Conservation (phyloP, 2,113 vertebrate genomes). For the Sebastes fasciatus region DNA sequence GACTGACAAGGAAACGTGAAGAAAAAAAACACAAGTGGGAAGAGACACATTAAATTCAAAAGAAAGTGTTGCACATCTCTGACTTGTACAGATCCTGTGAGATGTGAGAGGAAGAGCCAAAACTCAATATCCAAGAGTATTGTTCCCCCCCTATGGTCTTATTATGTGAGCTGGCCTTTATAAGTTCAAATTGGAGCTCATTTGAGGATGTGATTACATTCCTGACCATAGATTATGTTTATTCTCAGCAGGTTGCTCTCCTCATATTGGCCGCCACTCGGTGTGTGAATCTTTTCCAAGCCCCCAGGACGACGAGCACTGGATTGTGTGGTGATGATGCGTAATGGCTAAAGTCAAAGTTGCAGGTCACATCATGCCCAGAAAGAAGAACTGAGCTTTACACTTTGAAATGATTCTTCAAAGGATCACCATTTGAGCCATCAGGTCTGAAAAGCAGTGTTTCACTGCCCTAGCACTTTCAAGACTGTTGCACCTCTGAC, state of each 20-base stretch:
- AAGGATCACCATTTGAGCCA: too few relatives aligned
- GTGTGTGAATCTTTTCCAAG: background rate
- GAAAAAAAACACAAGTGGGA: background rate
- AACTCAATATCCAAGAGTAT: background rate
- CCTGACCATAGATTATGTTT: constrained; percentile 64
- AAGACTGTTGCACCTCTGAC: background rate
- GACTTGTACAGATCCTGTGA: background rate
- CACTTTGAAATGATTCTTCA: too few relatives aligned
- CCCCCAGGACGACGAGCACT: background rate
- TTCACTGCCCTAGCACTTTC: background rate
- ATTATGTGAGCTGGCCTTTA: constrained; percentile 33
- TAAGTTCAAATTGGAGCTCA: constrained; percentile 67
- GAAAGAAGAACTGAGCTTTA: background rate
- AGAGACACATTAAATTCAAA: background rate
- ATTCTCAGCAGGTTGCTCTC: constrained; percentile 64
- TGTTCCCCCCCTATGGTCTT: background rate
- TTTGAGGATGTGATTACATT: constrained; percentile 69
- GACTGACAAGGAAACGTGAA: background rate
- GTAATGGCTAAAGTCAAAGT: background rate
- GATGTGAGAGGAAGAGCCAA: background rate
- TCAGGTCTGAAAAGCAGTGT: background rate
- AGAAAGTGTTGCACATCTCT: background rate
- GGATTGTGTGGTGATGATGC: background rate
- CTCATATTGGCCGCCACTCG: constrained; percentile 37
- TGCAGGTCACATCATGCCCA: background rate